A percentile compares a stretch with the other conserved stretches of the same genome.
Evolutionary conservation across 2,888 invertebrate species (phyloP).

Genomic region (Ormyrus rosae): DNA sequence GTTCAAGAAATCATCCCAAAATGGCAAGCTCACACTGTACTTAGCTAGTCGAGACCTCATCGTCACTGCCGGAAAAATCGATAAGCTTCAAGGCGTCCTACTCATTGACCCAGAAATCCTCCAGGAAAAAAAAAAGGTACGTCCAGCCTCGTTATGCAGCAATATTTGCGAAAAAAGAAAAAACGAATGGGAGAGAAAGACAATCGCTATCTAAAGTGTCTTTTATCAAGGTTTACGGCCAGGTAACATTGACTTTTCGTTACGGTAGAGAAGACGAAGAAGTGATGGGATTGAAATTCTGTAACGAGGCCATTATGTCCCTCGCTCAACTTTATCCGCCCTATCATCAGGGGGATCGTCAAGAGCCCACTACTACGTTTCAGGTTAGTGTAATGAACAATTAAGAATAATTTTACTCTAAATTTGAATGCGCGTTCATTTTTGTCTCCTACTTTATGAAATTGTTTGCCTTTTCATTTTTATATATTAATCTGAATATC

Average conservation of each 20-base stretch:
- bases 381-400: conserved; percentile 79
- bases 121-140: conserved; percentile 87
- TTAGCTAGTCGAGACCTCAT: conserved; percentile 88
- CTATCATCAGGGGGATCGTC: conserved; percentile 75
- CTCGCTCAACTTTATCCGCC: conserved; percentile 91
- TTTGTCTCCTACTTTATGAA: too few relatives aligned
- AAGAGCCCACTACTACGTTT: conserved; percentile 81
- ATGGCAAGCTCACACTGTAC: conserved; percentile 90
- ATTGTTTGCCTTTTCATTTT: too few relatives aligned
- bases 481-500: too few relatives aligned
- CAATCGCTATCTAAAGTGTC: not conserved
- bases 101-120: conserved; percentile 93
- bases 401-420: not conserved
- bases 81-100: conserved; percentile 92
- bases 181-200: too few relatives aligned
- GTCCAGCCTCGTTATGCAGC: conserved; percentile 6
- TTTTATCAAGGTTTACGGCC: conserved; percentile 82
- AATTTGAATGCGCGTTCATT: too few relatives aligned
- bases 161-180: not conserved
- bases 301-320: conserved; percentile 97
- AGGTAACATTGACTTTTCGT: conserved; percentile 94
- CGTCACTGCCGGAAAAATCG: conserved; percentile 85
- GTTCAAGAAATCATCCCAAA: conserved; percentile 91
- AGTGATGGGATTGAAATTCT: conserved; percentile 98
- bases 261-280: conserved; percentile 99